phyloP scores from a whole-genome alignment of 1,140 invertebrate genomes.

The Vollenhovia emeryi region DNA sequence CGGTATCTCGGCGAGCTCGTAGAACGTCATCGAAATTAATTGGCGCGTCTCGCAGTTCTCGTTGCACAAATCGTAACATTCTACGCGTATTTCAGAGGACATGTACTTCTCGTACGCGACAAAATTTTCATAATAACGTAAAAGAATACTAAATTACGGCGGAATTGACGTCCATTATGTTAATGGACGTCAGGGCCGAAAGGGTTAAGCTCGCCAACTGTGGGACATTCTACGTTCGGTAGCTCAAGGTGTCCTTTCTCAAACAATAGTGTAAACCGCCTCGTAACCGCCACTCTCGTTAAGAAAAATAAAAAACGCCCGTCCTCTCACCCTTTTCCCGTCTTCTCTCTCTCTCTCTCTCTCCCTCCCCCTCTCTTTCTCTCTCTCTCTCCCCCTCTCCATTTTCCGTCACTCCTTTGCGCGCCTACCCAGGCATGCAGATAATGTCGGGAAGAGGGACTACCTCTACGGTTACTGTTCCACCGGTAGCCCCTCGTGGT shows the following conservation, averaged over 20 bases:
- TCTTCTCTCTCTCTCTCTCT: neutral
- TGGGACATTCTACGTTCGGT: neutral
- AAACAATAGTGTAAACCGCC: neutral
- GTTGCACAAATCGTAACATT: neutral
- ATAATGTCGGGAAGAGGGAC: constrained; percentile 67
- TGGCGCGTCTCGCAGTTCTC: neutral
- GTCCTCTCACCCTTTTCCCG: neutral
- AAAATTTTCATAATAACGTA: neutral
- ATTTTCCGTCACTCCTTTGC: constrained; percentile 55
- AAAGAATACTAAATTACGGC: neutral
- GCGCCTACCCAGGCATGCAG: constrained; percentile 67
- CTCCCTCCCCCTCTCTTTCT: neutral
- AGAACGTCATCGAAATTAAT: neutral
- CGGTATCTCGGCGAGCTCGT: neutral
- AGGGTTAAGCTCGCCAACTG: neutral
- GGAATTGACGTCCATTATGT: neutral
- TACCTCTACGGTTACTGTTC: constrained; percentile 62
- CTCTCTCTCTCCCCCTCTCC: neutral
- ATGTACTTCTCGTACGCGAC: neutral
- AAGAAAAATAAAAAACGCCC: constrained; percentile 25
- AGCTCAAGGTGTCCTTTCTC: neutral
- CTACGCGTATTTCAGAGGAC: neutral
- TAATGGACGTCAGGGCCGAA: neutral
- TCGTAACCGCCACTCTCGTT: neutral
- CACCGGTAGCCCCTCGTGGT: constrained; percentile 42